Evolutionary conservation across 2,113 vertebrate genomes (phyloP).

Genomic region (Ageneiosus marmoratus): DNA sequence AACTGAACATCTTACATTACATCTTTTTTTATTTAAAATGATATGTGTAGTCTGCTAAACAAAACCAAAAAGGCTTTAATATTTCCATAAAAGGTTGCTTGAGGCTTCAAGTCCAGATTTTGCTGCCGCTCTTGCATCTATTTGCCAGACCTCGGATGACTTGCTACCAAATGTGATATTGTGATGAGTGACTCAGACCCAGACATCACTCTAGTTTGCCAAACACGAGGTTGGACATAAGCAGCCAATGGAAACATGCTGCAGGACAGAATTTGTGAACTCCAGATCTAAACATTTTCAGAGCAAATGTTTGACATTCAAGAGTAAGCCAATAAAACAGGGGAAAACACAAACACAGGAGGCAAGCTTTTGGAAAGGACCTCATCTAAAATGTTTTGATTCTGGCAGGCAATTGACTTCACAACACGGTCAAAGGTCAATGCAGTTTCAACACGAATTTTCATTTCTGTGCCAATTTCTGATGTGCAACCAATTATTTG

Average conservation of each 20-base stretch:
- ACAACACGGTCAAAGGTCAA: constrained; percentile 30
- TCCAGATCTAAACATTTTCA: constrained; percentile 31
- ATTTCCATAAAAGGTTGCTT: constrained; percentile 42
- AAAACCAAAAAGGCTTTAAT: constrained; percentile 5
- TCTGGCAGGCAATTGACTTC: background rate
- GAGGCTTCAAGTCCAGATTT: background rate
- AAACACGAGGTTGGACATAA: constrained; percentile 24
- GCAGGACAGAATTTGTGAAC: constrained; percentile 29
- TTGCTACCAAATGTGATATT: constrained; percentile 45
- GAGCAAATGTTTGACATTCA: constrained; percentile 48
- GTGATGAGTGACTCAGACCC: constrained; percentile 44
- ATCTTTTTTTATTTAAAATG: background rate
- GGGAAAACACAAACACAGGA: constrained; percentile 41
- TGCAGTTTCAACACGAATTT: constrained; percentile 1
- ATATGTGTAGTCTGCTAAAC: background rate
- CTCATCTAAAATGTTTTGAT: background rate
- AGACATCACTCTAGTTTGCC: constrained; percentile 20
- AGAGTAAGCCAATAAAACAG: constrained; percentile 43
- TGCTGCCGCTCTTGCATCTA: background rate
- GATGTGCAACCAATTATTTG: too few species aligned
- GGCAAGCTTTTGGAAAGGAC: constrained; percentile 11
- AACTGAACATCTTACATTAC: background rate
- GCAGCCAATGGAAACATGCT: constrained; percentile 44
- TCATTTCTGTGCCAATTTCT: background rate
- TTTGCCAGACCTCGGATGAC: constrained; percentile 45